phyloP scores from a whole-genome alignment of 2,797 vertebrate species.

The Mormyrus hasselquistii region DNA sequence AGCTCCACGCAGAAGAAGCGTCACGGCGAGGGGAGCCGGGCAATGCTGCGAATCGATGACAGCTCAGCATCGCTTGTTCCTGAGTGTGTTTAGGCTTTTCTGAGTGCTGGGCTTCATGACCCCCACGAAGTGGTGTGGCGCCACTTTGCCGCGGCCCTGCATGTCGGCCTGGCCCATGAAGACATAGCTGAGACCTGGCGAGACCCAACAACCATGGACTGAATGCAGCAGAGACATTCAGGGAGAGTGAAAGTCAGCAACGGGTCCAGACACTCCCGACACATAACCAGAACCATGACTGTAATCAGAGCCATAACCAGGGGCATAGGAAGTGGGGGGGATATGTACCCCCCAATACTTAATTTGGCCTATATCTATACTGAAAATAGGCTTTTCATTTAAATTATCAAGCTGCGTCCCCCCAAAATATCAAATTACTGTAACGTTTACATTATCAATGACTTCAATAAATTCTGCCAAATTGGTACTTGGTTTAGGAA shows the following conservation, averaged over 20 bases:
- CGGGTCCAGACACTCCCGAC: not conserved
- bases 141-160: slow-evolving; percentile 80
- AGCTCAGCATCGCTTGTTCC: slow-evolving; percentile 81
- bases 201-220: slow-evolving; percentile 67
- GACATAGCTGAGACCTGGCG: slow-evolving; percentile 90
- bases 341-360: not conserved
- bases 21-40: not conserved
- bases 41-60: not conserved
- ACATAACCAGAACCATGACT: not conserved
- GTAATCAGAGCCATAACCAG: not conserved
- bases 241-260: slow-evolving; percentile 46
- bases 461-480: not conserved
- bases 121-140: slow-evolving; percentile 85
- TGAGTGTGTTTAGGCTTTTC: slow-evolving; percentile 77
- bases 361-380: not conserved
- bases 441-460: not conserved
- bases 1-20: not conserved
- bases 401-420: not conserved
- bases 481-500: not conserved
- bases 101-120: slow-evolving; percentile 91
- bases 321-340: not conserved
- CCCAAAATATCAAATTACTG: not conserved
- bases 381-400: not conserved
- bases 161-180: slow-evolving; percentile 94
- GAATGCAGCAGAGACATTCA: slow-evolving; percentile 76